Evolutionary conservation across 2,113 vertebrate species (phyloP).

Genomic region (Daphoenositta chrysoptera): DNA sequence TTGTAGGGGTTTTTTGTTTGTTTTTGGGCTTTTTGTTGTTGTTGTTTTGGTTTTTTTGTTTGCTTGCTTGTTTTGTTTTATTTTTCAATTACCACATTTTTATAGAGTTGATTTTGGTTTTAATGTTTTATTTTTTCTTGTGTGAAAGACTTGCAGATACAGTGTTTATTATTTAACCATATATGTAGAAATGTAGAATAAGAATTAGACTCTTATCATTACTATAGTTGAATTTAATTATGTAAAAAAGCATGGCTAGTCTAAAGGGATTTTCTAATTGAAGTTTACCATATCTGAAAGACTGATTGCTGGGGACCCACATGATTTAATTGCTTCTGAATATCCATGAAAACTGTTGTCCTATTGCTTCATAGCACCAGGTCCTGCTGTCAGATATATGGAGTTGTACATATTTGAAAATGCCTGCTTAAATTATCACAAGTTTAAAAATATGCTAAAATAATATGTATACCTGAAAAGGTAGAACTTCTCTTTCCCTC

Average conservation of each 20-base stretch:
- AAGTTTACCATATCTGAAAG: neutral
- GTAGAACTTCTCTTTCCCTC: neutral
- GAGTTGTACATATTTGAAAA: neutral
- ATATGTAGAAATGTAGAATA: neutral
- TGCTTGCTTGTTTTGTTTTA: neutral
- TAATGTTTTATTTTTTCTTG: neutral
- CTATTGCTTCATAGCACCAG: neutral
- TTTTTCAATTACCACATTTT: neutral
- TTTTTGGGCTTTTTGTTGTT: neutral
- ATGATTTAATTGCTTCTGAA: neutral
- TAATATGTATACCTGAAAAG: neutral
- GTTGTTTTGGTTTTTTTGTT: neutral
- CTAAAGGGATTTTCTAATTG: neutral
- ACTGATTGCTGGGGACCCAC: neutral
- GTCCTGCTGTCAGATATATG: neutral
- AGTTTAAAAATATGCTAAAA: neutral
- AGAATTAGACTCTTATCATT: neutral
- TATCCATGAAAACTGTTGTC: neutral
- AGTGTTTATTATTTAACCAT: neutral
- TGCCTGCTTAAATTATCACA: neutral
- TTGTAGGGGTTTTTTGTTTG: neutral
- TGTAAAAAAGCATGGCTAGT: neutral
- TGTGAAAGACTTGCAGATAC: neutral
- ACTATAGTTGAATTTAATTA: neutral
- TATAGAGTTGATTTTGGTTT: neutral